These are phyloP conservation scores for Synodontis membranacea DNA, from an alignment of 2,113 vertebrate species.

Conservation along the genomic window DNA sequence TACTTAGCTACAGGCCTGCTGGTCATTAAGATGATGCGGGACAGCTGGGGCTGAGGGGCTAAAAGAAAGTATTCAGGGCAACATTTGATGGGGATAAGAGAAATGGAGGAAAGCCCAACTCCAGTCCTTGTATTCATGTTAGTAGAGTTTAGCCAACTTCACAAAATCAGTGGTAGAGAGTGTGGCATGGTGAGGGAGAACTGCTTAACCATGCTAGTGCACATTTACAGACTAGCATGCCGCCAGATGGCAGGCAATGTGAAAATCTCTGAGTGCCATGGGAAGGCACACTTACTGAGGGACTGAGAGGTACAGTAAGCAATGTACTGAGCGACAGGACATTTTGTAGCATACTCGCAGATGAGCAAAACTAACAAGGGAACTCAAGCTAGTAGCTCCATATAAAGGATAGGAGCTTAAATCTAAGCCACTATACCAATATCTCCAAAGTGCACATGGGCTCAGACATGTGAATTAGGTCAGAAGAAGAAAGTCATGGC, in stretches of 20 bases:
- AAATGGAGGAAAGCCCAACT: neutral
- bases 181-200: neutral
- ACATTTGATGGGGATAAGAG: neutral
- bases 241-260: neutral
- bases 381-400: neutral
- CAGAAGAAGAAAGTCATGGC: neutral
- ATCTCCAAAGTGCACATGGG: neutral
- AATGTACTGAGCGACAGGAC: neutral
- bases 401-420: neutral
- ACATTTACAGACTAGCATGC: neutral
- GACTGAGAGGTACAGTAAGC: neutral
- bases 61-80: no score
- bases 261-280: neutral
- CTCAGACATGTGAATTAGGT: neutral
- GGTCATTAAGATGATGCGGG: no score
- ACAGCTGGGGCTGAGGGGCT: no score
- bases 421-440: neutral
- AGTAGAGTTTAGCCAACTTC: neutral
- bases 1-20: no score
- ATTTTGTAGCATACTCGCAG: neutral
- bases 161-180: neutral
- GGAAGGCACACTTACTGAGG: neutral
- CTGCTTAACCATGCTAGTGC: neutral
- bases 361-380: neutral
- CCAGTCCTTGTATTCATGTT: neutral